A percentile compares a stretch with the other conserved stretches of the same genome.
Evolutionary conservation across 2,113 vertebrate species (phyloP).

Genomic region (Gymnobelideus leadbeateri): DNA sequence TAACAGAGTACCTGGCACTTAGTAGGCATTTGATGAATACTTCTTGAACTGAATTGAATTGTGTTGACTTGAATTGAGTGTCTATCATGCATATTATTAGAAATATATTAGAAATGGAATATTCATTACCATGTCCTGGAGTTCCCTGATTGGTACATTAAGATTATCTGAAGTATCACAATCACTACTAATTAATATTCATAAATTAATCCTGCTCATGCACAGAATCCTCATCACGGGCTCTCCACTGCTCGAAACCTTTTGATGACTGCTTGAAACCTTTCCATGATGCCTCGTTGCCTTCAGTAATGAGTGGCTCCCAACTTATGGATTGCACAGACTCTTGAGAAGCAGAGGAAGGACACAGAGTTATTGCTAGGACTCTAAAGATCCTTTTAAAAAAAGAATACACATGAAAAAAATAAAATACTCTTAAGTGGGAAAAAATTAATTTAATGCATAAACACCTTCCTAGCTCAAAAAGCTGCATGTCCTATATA

Average conservation of each 20-base stretch:
- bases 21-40: not conserved
- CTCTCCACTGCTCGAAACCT: not conserved
- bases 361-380: not conserved
- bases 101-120: not conserved
- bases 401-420: not conserved
- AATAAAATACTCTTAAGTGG: too few species aligned
- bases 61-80: not conserved
- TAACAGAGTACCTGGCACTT: not conserved
- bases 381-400: not conserved
- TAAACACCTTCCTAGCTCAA: not conserved
- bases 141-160: not conserved
- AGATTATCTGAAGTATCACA: constrained; percentile 6
- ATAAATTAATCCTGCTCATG: not conserved
- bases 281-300: not conserved
- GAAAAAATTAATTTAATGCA: too few species aligned
- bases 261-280: not conserved
- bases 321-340: not conserved
- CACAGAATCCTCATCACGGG: not conserved
- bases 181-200: not conserved
- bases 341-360: not conserved
- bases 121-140: not conserved
- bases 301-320: not conserved
- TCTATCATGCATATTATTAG: not conserved
- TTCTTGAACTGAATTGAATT: not conserved
- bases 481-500: not conserved